Evolutionary conservation across 2,797 vertebrate species (phyloP), one percentile per base, ranked within the genome.

Genomic region (Anguilla pacifica): DNA sequence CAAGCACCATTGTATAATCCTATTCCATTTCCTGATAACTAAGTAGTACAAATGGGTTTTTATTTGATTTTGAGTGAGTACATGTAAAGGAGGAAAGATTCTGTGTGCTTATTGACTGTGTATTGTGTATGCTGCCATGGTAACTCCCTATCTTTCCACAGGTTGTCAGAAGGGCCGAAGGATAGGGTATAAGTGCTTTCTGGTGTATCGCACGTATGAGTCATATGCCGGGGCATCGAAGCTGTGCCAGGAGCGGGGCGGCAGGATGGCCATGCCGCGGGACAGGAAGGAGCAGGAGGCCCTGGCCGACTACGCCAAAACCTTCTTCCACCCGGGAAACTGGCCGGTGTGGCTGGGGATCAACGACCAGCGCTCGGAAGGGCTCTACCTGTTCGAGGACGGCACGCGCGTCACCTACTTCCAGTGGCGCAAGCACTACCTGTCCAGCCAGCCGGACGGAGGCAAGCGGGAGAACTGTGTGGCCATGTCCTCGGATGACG

Each of bases 281-380:
- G 97, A 97, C 89, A 94, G 96, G 28, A 94, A 89, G 17, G 97
- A 98, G 92, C 96, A 97, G 94, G 96, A 97, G 25, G 95, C 94
- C 5, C 89, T 98, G 3, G 94, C 96, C 0, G 95, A 96, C 79
- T 98, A 98, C 6, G 92, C 97, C 28, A 97, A 95, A 35, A 85
- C 92, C 0, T 94, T 96, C 77, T 97, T 98, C 89, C 96, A 95
- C 1, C 96, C 97, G 0, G 96, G 97, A 74, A 98, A 98, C 95
- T 97, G 97, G 97, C 97, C 97, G 0, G 95, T 98, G 59, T 98
- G 97, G 98, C 93, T 98, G 86, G 98, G 98, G 84, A 92, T 98
- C 89, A 97, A 97, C 39, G 98, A 98, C 93, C 96, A 96, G 91
- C 95, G 95, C 25, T 94, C 96, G 0, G 97, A 98, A 89, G 98